Conservation (phyloP, 1,140 invertebrate genomes). For the Brachionus rubens region DNA sequence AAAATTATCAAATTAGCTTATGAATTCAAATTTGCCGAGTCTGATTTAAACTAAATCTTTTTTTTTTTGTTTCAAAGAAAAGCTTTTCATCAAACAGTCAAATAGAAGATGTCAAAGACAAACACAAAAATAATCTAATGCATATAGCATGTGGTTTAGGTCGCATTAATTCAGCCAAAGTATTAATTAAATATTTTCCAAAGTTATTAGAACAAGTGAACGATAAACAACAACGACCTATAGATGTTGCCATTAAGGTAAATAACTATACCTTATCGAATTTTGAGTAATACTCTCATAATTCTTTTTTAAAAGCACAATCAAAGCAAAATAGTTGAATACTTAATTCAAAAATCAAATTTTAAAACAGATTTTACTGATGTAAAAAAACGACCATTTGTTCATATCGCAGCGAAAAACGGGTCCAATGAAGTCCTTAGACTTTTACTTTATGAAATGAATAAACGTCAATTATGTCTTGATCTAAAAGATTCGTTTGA, state of each 20-base stretch:
- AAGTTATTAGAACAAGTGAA: not conserved
- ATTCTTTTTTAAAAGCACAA: not conserved
- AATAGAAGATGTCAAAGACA: conserved; percentile 6
- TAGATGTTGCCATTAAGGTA: conserved; percentile 38
- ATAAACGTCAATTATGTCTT: not conserved
- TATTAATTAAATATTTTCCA: conserved; percentile 4
- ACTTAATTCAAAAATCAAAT: not conserved
- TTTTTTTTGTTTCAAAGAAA: too few relatives aligned
- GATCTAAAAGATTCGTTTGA: conserved; percentile 4
- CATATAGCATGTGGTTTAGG: conserved; percentile 31
- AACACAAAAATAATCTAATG: conserved; percentile 41
- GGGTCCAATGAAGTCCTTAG: conserved; percentile 10
- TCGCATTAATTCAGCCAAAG: not conserved
- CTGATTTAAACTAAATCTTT: too few relatives aligned
- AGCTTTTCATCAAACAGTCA: not conserved
- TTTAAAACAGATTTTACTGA: not conserved
- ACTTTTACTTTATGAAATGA: not conserved
- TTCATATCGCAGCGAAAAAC: conserved; percentile 40
- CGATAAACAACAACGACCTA: conserved; percentile 12
- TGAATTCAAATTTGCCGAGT: too few relatives aligned
- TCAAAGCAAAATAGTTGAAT: conserved; percentile 23
- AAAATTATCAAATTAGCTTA: too few relatives aligned
- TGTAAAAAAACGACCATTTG: not conserved
- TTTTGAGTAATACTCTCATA: not conserved
- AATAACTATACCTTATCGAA: not conserved